Percentiles rank a stretch among this genome's conserved stretches.
Evolutionary conservation across 1,140 invertebrate genomes (phyloP).

Genomic region (Trichonephila inaurata): DNA sequence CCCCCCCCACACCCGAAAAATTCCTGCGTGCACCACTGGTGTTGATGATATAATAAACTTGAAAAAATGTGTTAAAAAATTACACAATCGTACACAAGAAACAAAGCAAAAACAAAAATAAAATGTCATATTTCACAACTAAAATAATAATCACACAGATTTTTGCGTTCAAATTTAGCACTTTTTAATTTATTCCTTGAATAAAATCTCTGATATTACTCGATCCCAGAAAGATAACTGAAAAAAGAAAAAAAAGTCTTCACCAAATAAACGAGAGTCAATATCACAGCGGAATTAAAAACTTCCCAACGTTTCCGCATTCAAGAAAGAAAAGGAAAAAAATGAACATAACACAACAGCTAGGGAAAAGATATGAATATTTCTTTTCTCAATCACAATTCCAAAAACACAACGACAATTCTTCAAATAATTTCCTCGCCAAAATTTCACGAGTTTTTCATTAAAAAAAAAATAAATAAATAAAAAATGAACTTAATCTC

Average conservation of each 20-base stretch:
- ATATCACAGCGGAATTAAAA: background rate
- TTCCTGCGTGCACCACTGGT: too few relatives aligned
- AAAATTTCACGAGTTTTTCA: conserved; percentile 7
- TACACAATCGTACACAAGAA: too few relatives aligned
- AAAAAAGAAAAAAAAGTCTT: background rate
- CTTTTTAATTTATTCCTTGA: too few relatives aligned
- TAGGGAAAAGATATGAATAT: background rate
- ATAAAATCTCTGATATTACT: too few relatives aligned
- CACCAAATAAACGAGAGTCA: background rate
- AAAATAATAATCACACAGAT: too few relatives aligned
- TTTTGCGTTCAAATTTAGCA: too few relatives aligned
- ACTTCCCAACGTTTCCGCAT: background rate
- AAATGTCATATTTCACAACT: too few relatives aligned
- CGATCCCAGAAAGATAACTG: background rate
- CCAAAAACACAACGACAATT: conserved; percentile 26
- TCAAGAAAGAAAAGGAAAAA: background rate
- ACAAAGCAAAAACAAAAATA: too few relatives aligned
- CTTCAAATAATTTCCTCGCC: background rate
- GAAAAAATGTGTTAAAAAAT: too few relatives aligned
- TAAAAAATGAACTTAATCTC: conserved; percentile 1
- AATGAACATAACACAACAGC: background rate
- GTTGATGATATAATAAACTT: too few relatives aligned
- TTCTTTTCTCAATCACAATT: conserved; percentile 17
- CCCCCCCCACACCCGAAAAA: too few relatives aligned
- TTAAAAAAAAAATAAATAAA: background rate